These are phyloP conservation scores for Unio pictorum DNA, from an alignment of 2,888 invertebrate genomes.

Conservation along the genomic window DNA sequence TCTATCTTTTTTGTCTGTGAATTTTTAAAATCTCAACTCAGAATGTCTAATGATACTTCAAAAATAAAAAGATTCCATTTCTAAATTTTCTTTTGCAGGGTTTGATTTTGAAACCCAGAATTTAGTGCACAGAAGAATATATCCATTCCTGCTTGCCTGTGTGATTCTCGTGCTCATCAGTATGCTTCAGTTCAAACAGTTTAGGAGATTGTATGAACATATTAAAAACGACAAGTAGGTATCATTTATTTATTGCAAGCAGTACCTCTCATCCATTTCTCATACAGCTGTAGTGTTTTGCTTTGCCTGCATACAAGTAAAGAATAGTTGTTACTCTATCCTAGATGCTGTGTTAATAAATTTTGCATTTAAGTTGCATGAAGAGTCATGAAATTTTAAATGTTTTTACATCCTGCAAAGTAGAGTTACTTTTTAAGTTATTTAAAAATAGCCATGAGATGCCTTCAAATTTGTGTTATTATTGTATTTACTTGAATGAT, in stretches of 20 bases:
- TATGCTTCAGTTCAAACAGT: slow-evolving; percentile 91
- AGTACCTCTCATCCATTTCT: not conserved
- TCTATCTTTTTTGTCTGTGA: no score
- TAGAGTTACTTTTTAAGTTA: no score
- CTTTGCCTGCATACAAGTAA: no score
- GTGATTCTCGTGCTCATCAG: slow-evolving; percentile 81
- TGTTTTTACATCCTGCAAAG: no score
- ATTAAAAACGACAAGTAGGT: slow-evolving; percentile 97
- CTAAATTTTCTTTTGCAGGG: slow-evolving; percentile 56
- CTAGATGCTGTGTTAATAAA: no score
- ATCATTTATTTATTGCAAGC: not conserved
- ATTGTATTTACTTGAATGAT: no score
- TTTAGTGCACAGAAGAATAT: slow-evolving; percentile 86
- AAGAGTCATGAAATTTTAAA: no score
- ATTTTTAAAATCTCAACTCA: not conserved
- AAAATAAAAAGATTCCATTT: not conserved
- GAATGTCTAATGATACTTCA: not conserved
- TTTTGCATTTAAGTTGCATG: no score
- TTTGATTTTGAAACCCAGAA: slow-evolving; percentile 75
- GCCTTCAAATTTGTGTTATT: no score
- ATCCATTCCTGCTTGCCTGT: slow-evolving; percentile 88
- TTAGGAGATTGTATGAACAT: slow-evolving; percentile 94
- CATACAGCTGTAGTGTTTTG: no score
- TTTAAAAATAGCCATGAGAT: no score
- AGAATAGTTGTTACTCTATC: no score